phyloP scores from a whole-genome alignment of 2,797 vertebrate genomes.

The Ciconia nigra region DNA sequence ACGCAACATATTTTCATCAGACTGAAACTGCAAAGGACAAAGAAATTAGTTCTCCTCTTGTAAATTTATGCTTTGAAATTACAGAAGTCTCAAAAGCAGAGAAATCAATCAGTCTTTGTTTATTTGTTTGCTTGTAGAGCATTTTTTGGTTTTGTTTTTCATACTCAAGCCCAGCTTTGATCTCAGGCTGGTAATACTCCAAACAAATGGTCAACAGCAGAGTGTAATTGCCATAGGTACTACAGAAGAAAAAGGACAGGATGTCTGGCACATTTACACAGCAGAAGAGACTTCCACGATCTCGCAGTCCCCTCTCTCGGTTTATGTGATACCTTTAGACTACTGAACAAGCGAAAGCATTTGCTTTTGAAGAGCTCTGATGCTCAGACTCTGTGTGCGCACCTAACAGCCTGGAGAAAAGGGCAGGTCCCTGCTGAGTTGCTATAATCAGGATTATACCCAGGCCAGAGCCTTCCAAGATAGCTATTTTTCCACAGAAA shows the following conservation, averaged over 20 bases:
- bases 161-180: constrained; percentile 32
- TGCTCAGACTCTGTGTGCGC: background rate
- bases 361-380: background rate
- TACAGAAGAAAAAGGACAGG: constrained; percentile 1
- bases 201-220: constrained; percentile 20
- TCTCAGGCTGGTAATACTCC: constrained; percentile 18
- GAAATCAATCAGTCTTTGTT: constrained; percentile 27
- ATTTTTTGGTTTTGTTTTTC: constrained; percentile 30
- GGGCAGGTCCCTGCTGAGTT: background rate
- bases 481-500: constrained; percentile 58
- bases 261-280: background rate
- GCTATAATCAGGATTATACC: background rate
- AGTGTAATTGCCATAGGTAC: constrained; percentile 46
- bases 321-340: background rate
- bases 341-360: background rate
- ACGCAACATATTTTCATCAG: background rate
- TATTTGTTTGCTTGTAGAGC: constrained; percentile 42
- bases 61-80: constrained; percentile 45
- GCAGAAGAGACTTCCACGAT: background rate
- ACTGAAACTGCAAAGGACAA: constrained; percentile 3
- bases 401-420: background rate
- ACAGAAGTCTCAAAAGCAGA: constrained; percentile 31
- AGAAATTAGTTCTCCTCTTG: constrained; percentile 37
- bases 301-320: background rate
- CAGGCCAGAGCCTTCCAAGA: background rate